A percentile compares a stretch with the other conserved stretches of the same genome.
phyloP scores from a whole-genome alignment of 2,113 vertebrate genomes.

The Calyptommatus sinebrachiatus region DNA sequence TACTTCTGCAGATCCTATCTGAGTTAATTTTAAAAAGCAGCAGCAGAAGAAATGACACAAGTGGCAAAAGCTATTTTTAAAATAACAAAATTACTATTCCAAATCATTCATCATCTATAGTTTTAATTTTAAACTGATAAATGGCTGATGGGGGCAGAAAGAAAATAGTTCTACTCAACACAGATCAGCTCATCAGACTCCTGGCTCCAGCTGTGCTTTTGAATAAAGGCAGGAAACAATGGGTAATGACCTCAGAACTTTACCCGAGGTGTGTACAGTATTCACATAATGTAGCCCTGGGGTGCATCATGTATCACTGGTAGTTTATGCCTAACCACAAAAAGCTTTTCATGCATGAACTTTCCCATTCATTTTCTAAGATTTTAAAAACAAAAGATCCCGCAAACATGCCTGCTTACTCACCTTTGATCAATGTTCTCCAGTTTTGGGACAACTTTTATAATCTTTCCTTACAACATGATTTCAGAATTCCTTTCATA shows the following conservation, averaged over 20 bases:
- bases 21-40: not conserved
- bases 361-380: too few relatives aligned
- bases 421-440: too few relatives aligned
- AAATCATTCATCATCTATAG: not conserved
- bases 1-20: not conserved
- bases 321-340: not conserved
- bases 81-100: not conserved
- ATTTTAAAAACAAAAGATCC: too few relatives aligned
- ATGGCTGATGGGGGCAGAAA: not conserved
- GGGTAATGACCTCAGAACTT: not conserved
- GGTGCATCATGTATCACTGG: too few relatives aligned
- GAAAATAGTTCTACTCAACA: conserved; percentile 4
- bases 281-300: not conserved
- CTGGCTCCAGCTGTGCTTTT: not conserved
- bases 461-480: too few relatives aligned
- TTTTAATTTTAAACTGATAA: not conserved
- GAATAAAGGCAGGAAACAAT: not conserved
- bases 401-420: too few relatives aligned
- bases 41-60: too few relatives aligned
- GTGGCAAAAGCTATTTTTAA: not conserved
- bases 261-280: not conserved
- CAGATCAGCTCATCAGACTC: not conserved
- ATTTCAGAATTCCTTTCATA: too few relatives aligned
- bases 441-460: too few relatives aligned
- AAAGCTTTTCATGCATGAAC: too few relatives aligned